Percentiles rank a stretch among this genome's conserved stretches.
phyloP scores from a whole-genome alignment of 2,113 vertebrate genomes.

The Caranx ignobilis region DNA sequence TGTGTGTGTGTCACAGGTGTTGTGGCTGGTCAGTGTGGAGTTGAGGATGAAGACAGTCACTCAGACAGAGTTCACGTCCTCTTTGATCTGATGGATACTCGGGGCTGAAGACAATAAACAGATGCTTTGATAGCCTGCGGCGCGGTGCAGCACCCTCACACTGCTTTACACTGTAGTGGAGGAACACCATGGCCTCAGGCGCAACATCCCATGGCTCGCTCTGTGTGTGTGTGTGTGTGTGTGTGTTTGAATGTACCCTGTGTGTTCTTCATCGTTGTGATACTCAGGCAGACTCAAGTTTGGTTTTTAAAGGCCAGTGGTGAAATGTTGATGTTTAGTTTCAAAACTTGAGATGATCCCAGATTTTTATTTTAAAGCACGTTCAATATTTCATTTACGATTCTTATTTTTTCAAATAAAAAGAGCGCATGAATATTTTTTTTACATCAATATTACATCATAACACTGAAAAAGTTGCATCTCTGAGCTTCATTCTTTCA shows the following conservation, averaged over 20 bases:
- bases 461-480: not conserved
- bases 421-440: too few species aligned
- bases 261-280: not conserved
- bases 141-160: slow-evolving; percentile 4
- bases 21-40: not conserved
- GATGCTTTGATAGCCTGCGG: slow-evolving; percentile 60
- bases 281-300: not conserved
- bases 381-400: not conserved
- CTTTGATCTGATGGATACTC: slow-evolving; percentile 45
- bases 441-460: not conserved
- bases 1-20: slow-evolving; percentile 18
- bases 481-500: slow-evolving; percentile 3
- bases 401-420: not conserved
- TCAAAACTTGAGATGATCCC: not conserved
- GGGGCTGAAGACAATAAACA: slow-evolving; percentile 56
- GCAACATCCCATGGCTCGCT: slow-evolving; percentile 5
- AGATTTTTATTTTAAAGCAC: not conserved
- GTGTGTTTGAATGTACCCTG: not conserved
- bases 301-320: not conserved
- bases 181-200: slow-evolving; percentile 42
- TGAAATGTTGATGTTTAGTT: not conserved
- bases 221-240: not conserved
- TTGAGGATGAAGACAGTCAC: slow-evolving; percentile 10
- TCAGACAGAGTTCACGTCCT: slow-evolving; percentile 31
- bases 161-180: slow-evolving; percentile 40